Conservation (phyloP, 2,113 vertebrate species). For the Electrona antarctica region DNA sequence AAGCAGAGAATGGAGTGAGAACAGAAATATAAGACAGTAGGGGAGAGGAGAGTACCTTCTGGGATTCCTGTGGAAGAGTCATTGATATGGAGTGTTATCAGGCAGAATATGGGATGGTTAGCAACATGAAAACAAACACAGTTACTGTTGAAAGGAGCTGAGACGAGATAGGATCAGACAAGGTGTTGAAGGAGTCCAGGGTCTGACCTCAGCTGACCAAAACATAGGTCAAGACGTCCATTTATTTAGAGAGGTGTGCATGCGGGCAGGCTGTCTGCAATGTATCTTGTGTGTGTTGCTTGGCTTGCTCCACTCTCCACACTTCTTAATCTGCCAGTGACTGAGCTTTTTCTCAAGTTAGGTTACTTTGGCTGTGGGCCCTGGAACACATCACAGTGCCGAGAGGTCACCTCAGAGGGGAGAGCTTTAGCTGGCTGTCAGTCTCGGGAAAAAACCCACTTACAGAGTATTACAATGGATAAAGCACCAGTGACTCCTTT, state of each 20-base stretch:
- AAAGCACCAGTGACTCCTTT: background rate
- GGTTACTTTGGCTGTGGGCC: constrained; percentile 25
- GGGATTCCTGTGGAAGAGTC: background rate
- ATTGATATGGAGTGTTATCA: background rate
- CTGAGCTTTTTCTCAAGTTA: constrained; percentile 28
- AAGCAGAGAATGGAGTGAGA: background rate
- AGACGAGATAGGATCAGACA: constrained; percentile 53
- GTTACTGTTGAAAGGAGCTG: constrained; percentile 30
- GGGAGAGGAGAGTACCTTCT: constrained; percentile 1
- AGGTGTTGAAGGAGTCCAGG: constrained; percentile 13
- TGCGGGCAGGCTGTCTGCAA: constrained; percentile 25
- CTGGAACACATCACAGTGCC: constrained; percentile 52
- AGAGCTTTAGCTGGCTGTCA: constrained; percentile 20
- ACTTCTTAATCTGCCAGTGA: constrained; percentile 48
- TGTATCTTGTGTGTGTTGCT: constrained; percentile 23
- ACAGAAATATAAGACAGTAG: background rate
- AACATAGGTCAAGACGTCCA: constrained; percentile 44
- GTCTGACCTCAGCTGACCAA: constrained; percentile 36
- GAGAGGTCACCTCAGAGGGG: constrained; percentile 12
- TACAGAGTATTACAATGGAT: constrained; percentile 2
- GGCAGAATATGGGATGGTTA: background rate
- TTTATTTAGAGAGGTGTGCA: constrained; percentile 35
- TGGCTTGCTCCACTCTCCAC: constrained; percentile 37
- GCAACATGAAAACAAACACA: constrained; percentile 25
- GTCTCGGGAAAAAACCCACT: background rate